Conservation (phyloP, 2,797 vertebrate genomes). For the Phalanger gymnotis region DNA sequence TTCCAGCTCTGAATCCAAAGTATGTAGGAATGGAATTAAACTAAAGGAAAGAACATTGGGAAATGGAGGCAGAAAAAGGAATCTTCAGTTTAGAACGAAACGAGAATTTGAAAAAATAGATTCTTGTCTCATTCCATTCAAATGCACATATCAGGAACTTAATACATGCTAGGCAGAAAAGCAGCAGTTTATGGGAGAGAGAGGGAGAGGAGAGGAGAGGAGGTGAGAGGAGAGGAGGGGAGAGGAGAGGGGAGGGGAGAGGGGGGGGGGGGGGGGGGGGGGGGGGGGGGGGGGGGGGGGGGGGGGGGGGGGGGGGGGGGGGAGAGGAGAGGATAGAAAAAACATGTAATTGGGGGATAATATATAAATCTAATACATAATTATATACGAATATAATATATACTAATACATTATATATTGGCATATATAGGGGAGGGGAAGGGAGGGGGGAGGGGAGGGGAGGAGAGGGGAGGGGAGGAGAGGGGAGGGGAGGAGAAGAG, state of each 20-base stretch:
- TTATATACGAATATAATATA: too few relatives aligned
- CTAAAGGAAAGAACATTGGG: neutral
- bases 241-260: neutral
- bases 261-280: too few relatives aligned
- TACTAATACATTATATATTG: too few relatives aligned
- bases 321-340: neutral
- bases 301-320: too few relatives aligned
- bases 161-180: neutral
- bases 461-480: rapidly evolving
- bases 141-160: neutral
- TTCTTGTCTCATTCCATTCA: neutral
- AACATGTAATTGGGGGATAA: too few relatives aligned
- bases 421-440: too few relatives aligned
- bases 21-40: neutral
- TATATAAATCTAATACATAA: too few relatives aligned
- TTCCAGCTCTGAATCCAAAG: neutral
- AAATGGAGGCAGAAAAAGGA: neutral
- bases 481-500: rapidly evolving
- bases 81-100: neutral
- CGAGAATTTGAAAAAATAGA: neutral
- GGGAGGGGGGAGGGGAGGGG: neutral
- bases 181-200: neutral
- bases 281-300: neutral
- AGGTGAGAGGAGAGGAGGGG: neutral
- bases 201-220: neutral